phyloP scores from a whole-genome alignment of 2,113 vertebrate species.

The Polypterus bichir region DNA sequence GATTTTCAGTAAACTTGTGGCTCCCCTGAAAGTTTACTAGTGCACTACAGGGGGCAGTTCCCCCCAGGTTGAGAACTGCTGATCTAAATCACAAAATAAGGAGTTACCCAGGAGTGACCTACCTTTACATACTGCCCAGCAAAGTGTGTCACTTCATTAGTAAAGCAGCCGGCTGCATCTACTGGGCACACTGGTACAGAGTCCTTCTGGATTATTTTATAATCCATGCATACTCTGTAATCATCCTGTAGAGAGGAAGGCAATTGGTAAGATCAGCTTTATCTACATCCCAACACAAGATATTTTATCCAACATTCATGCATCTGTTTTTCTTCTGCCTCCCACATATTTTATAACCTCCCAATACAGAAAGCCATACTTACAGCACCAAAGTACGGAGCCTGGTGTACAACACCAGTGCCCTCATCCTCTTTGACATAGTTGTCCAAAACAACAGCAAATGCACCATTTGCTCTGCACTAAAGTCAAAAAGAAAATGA shows the following conservation, averaged over 20 bases:
- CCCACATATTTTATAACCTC: too few species aligned
- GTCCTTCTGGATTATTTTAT: constrained; percentile 81
- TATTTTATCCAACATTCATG: too few species aligned
- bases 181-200: constrained; percentile 86
- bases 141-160: constrained; percentile 81
- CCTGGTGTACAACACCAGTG: constrained; percentile 89
- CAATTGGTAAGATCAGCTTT: not conserved
- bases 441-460: constrained; percentile 69
- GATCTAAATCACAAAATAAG: too few species aligned
- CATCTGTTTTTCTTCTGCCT: too few species aligned
- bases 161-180: constrained; percentile 85
- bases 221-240: constrained; percentile 82
- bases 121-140: constrained; percentile 96
- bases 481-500: constrained; percentile 35
- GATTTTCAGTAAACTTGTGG: too few species aligned
- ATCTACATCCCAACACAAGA: too few species aligned
- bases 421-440: constrained; percentile 92
- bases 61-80: too few species aligned
- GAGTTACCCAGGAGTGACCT: constrained; percentile 19
- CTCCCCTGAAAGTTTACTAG: too few species aligned
- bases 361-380: constrained; percentile 36
- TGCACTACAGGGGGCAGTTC: too few species aligned
- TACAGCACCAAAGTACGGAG: constrained; percentile 93
- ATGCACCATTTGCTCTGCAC: constrained; percentile 72
- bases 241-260: constrained; percentile 63